Evolutionary conservation across 2,888 invertebrate species (phyloP).

Genomic region (Apotomis turbidana): DNA sequence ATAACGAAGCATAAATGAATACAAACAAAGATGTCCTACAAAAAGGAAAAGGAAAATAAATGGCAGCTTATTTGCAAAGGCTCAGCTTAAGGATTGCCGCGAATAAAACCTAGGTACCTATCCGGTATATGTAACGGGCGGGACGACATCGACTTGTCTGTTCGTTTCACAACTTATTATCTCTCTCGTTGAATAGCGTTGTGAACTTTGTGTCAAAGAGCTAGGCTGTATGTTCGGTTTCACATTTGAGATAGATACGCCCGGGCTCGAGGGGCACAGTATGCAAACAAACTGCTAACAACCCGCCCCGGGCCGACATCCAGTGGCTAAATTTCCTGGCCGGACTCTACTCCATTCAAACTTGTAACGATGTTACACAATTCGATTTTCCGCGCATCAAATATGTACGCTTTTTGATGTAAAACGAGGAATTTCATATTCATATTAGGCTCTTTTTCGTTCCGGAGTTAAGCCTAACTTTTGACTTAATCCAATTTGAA

Average conservation of each 20-base stretch:
- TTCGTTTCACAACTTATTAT: background rate
- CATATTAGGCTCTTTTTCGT: constrained; percentile 30
- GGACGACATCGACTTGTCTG: background rate
- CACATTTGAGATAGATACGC: constrained; percentile 1
- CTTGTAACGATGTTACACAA: constrained; percentile 60
- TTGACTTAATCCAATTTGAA: constrained; percentile 29
- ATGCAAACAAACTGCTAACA: constrained; percentile 64
- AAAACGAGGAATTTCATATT: constrained; percentile 35
- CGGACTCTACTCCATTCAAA: constrained; percentile 53
- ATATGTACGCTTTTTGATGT: constrained; percentile 37
- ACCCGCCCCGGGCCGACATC: constrained; percentile 42
- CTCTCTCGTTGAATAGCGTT: background rate
- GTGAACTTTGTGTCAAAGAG: background rate
- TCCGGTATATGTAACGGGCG: constrained; percentile 16
- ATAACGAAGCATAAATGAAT: constrained; percentile 5
- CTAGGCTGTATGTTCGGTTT: background rate
- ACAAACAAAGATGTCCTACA: constrained; percentile 9
- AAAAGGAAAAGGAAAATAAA: constrained; percentile 21
- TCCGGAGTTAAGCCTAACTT: constrained; percentile 17
- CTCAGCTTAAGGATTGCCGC: constrained; percentile 24
- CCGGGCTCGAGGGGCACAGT: constrained; percentile 47
- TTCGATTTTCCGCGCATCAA: constrained; percentile 53
- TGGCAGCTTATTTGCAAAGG: constrained; percentile 33
- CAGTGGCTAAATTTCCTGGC: constrained; percentile 47
- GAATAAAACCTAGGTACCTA: constrained; percentile 28